Percentiles rank a stretch among this genome's conserved stretches.
Evolutionary conservation across 2,113 vertebrate genomes (phyloP).

Genomic region (Ageneiosus marmoratus): DNA sequence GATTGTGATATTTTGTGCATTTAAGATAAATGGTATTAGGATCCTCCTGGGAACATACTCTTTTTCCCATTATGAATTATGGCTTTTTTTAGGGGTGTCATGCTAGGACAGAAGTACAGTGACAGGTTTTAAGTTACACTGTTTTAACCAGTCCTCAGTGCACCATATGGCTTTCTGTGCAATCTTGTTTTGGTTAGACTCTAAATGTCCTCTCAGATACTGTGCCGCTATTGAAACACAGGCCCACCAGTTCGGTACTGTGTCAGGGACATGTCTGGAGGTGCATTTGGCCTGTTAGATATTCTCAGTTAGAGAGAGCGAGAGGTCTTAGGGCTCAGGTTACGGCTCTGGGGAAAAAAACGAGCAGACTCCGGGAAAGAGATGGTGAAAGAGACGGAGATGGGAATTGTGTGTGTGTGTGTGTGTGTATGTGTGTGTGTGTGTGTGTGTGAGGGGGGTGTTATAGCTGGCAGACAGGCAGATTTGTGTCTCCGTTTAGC

Average conservation of each 20-base stretch:
- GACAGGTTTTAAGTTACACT: not conserved
- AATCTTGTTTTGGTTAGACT: slow-evolving; percentile 46
- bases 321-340: slow-evolving; percentile 59
- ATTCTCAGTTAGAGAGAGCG: slow-evolving; percentile 56
- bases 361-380: slow-evolving; percentile 63
- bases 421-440: too few species aligned
- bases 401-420: too few species aligned
- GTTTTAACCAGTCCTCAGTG: not conserved
- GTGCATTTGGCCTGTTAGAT: slow-evolving; percentile 69
- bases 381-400: slow-evolving; percentile 23
- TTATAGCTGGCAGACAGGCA: slow-evolving; percentile 68
- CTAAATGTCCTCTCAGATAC: slow-evolving; percentile 56
- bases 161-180: slow-evolving; percentile 45
- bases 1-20: not conserved
- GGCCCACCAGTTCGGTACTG: slow-evolving; percentile 53
- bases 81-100: not conserved
- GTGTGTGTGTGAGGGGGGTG: slow-evolving; percentile 45
- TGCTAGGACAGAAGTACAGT: slow-evolving; percentile 16
- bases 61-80: not conserved
- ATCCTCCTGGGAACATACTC: not conserved
- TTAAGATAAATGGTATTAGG: not conserved
- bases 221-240: slow-evolving; percentile 35
- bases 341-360: slow-evolving; percentile 72
- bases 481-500: slow-evolving; percentile 73
- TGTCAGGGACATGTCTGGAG: slow-evolving; percentile 63